Evolutionary conservation across 1,140 invertebrate genomes (phyloP).

Genomic region (Nylanderia fulva): DNA sequence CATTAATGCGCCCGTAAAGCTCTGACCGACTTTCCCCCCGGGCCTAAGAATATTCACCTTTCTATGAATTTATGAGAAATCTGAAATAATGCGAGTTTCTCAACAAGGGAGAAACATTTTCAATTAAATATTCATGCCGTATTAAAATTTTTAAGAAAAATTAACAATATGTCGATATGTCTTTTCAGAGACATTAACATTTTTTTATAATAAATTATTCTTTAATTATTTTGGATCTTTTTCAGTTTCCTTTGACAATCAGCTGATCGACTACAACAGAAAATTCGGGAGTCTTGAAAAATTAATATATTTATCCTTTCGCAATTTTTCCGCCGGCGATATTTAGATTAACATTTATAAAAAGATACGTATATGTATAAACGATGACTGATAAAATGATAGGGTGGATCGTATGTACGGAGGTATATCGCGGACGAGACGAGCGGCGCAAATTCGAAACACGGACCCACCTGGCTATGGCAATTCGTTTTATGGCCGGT

Average conservation of each 20-base stretch:
- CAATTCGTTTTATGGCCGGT: conserved; percentile 49
- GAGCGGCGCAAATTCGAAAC: conserved; percentile 47
- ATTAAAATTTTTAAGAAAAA: neutral
- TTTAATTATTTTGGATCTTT: too few species aligned
- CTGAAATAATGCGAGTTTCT: neutral
- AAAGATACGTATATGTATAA: neutral
- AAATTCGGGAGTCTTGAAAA: too few species aligned
- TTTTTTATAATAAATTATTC: too few species aligned
- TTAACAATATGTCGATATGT: neutral
- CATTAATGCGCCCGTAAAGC: conserved; percentile 38
- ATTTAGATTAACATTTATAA: neutral
- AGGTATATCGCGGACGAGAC: neutral
- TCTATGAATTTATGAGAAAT: conserved; percentile 13
- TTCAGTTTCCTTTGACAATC: too few species aligned
- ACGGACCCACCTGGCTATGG: neutral
- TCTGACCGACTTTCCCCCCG: neutral
- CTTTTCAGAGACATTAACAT: neutral
- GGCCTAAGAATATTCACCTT: conserved; percentile 14
- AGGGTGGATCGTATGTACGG: conserved; percentile 10
- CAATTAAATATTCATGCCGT: neutral
- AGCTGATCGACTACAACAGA: too few species aligned
- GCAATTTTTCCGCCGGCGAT: neutral
- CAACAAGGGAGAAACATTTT: neutral
- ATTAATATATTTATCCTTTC: too few species aligned
- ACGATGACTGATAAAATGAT: neutral